Evolutionary conservation across 2,797 vertebrate genomes (phyloP), one percentile per base, ranked within the genome.

Genomic region (Darevskia nairensis): DNA sequence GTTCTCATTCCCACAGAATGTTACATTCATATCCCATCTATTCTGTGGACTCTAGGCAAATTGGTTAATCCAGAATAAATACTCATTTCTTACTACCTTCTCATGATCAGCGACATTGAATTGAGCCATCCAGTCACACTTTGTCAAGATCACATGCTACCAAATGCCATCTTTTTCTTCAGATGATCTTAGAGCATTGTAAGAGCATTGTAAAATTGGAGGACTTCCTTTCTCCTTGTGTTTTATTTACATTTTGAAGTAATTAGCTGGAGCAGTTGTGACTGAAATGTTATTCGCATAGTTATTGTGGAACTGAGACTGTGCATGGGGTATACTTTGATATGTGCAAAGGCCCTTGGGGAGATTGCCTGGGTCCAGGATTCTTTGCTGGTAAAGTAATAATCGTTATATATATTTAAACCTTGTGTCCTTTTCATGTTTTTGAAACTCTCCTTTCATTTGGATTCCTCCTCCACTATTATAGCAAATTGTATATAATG

Each of bases 301-400:
- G 69, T 29, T 50, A 32, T n/a, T 87, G 27, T n/a, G 50, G 77
- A 44, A 87, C 61, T 35, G 27, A 82, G 75, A 75, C 66, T 88
- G 23, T 77, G n/a, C 25, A 75, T 77, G 27, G 64, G 61, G 19
- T 39, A 46, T 76, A 55, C 50, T 55, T 17, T 41, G 35, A 80
- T 64, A 80, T 32, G 39, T 15, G 8, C 80, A 87, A 87, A 41
- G 35, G 17, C 41, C 44, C 72, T 50, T 55, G 46, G 17, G 27
- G 25, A 78, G n/a, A 82, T 10, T 29, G 17, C 29, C 27, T 64
- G 75, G 6, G 7, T 72, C 27, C 17, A 23, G 64, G 1, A 59
- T 41, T 50, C 74, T 83, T 27, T 13, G 64, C 61, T 21, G 29
- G 50, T 29, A 32, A 83, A 84, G 50, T 11, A 78, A 69, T 41